Evolutionary conservation across 2,113 vertebrate genomes (phyloP).

Genomic region (Equus przewalskii): DNA sequence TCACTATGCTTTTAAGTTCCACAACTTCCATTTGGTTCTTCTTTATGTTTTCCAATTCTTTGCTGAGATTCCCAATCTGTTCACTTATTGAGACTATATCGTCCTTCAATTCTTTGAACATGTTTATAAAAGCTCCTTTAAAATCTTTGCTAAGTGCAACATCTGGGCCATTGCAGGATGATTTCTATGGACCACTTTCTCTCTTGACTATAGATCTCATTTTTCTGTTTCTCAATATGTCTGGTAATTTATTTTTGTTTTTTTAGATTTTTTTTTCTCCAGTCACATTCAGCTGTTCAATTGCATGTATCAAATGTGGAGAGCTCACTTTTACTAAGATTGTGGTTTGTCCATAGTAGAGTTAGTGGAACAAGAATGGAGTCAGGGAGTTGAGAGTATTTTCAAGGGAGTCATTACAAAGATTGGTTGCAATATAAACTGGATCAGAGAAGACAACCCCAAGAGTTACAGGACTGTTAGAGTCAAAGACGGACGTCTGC

Average conservation of each 20-base stretch:
- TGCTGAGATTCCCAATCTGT: neutral
- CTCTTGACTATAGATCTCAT: rapidly evolving
- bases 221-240: neutral
- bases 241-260: neutral
- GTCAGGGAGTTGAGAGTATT: neutral
- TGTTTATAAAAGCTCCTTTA: neutral
- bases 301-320: neutral
- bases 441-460: neutral
- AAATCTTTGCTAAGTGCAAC: too few species aligned
- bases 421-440: neutral
- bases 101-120: neutral
- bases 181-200: neutral
- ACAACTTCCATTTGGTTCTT: neutral
- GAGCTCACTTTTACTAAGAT: neutral
- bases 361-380: neutral
- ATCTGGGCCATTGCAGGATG: neutral
- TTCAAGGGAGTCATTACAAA: neutral
- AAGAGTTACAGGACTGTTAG: neutral
- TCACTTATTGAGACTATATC: neutral
- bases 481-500: neutral
- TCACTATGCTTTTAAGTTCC: neutral
- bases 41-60: neutral
- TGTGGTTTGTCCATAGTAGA: neutral
- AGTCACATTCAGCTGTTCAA: neutral
- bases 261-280: neutral